A percentile compares a stretch with the other conserved stretches of the same genome.
Conservation (phyloP, 2,113 vertebrate species). For the Perca flavescens region DNA sequence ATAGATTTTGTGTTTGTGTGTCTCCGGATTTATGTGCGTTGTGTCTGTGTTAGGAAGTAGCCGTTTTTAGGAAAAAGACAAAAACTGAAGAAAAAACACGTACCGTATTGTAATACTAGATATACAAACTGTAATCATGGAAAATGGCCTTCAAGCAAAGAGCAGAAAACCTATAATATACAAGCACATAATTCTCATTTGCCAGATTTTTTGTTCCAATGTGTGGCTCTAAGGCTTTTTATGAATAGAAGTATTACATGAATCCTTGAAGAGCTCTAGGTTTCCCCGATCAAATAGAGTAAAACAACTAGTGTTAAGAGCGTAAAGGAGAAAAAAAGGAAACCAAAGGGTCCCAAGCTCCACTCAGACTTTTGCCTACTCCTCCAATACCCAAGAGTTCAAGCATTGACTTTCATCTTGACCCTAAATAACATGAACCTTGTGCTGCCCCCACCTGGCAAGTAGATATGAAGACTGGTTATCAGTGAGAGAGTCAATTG, state of each 20-base stretch:
- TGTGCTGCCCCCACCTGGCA: slow-evolving; percentile 70
- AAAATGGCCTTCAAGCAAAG: background rate
- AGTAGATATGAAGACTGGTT: slow-evolving; percentile 59
- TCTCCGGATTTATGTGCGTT: slow-evolving; percentile 14
- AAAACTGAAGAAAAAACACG: background rate
- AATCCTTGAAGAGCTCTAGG: background rate
- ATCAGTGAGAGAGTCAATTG: slow-evolving; percentile 43
- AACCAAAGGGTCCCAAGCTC: background rate
- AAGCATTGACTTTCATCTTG: slow-evolving; percentile 78
- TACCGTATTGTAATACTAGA: background rate
- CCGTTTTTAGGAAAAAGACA: background rate
- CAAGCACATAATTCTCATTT: background rate
- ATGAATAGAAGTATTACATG: background rate
- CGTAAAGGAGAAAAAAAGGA: background rate
- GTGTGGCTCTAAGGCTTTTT: slow-evolving; percentile 5
- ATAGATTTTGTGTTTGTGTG: slow-evolving; percentile 45
- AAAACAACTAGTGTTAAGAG: background rate
- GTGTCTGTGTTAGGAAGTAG: background rate
- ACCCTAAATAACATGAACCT: slow-evolving; percentile 78
- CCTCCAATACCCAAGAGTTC: slow-evolving; percentile 43
- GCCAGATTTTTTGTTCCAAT: slow-evolving; percentile 9
- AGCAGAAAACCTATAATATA: background rate
- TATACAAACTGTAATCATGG: slow-evolving; percentile 6
- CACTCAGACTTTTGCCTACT: slow-evolving; percentile 34
- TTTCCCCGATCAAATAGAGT: background rate